Evolutionary conservation across 2,797 vertebrate genomes (phyloP).

Genomic region (Pachyuromys duprasi): DNA sequence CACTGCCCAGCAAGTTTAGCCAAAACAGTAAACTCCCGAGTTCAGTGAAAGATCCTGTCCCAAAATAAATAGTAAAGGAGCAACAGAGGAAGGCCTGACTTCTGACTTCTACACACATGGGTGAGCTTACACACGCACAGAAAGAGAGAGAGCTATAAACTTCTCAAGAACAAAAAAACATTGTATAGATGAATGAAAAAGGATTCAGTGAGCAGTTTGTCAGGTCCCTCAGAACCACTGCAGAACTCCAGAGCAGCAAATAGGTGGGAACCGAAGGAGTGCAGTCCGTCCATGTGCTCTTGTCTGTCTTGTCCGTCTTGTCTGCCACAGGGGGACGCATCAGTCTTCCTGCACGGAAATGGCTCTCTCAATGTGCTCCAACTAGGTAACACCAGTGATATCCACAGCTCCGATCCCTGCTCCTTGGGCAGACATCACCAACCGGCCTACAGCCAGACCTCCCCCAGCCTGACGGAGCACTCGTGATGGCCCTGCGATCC

Average conservation of each 20-base stretch:
- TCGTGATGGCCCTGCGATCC: background rate
- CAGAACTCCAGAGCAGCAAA: background rate
- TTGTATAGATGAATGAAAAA: background rate
- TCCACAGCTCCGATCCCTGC: background rate
- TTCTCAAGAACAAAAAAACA: background rate
- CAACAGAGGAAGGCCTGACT: background rate
- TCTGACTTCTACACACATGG: background rate
- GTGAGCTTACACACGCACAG: background rate
- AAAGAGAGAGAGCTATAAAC: background rate
- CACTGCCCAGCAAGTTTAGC: background rate
- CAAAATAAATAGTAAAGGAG: background rate
- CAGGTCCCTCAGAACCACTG: background rate
- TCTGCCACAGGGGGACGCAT: background rate
- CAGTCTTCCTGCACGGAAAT: background rate
- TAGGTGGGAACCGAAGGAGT: background rate
- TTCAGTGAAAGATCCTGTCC: background rate
- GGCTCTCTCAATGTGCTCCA: background rate
- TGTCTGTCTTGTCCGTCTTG: background rate
- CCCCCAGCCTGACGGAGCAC: background rate
- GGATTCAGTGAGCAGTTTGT: background rate
- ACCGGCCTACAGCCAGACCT: background rate
- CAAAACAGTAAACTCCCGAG: background rate
- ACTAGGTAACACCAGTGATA: background rate
- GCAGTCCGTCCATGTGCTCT: background rate
- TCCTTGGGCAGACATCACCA: background rate